Conservation (phyloP, 2,797 vertebrate genomes). For the Garrulus glandarius region DNA sequence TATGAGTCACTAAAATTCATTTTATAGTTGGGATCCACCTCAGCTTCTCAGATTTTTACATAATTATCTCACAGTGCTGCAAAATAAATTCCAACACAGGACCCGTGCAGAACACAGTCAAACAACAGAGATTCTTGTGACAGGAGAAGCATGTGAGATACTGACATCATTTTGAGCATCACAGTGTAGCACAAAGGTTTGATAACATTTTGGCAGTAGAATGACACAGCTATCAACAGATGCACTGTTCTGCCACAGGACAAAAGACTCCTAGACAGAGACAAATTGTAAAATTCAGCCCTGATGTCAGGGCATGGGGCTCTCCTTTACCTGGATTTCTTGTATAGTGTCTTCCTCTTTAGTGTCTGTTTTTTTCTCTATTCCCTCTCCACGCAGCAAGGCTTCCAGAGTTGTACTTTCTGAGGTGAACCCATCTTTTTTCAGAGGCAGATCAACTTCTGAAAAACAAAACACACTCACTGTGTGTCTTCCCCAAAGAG, state of each 20-base stretch:
- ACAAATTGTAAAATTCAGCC: not conserved
- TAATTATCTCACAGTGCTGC: not conserved
- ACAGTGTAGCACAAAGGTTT: not conserved
- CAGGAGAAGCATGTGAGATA: not conserved
- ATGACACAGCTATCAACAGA: not conserved
- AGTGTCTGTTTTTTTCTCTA: constrained; percentile 88
- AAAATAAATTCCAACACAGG: not conserved
- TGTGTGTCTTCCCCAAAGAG: not conserved
- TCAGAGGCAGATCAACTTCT: constrained; percentile 89
- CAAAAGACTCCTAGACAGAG: not conserved
- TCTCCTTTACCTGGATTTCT: constrained; percentile 89
- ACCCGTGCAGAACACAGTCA: not conserved
- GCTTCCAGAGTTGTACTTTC: constrained; percentile 95
- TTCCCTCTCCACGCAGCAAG: constrained; percentile 89
- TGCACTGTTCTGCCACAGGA: not conserved
- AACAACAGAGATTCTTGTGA: not conserved
- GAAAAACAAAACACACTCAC: constrained; percentile 29
- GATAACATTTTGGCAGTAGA: not conserved
- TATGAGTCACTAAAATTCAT: not conserved
- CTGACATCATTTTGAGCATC: not conserved
- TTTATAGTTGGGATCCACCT: not conserved
- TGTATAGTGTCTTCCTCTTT: constrained; percentile 93
- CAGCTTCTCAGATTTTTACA: not conserved
- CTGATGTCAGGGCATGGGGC: not conserved
- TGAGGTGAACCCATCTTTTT: constrained; percentile 85